phyloP scores from a whole-genome alignment of 2,113 vertebrate species.

The Conger conger region DNA sequence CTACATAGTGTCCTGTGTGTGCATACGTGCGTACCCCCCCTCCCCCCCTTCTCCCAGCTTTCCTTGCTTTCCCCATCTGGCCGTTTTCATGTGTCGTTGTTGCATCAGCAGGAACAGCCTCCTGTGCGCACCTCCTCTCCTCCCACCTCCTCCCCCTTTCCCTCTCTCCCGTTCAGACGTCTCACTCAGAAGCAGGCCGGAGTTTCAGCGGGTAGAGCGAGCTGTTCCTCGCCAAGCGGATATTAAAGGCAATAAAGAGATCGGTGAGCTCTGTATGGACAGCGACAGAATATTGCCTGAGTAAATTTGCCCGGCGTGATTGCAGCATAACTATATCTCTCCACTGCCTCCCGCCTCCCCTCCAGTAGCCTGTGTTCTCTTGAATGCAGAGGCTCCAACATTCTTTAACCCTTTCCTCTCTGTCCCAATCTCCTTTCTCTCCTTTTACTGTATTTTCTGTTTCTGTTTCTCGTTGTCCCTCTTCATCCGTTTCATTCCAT shows the following conservation, averaged over 20 bases:
- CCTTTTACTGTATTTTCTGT: neutral
- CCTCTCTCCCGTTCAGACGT: constrained; percentile 13
- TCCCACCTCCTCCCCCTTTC: neutral
- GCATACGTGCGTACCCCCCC: neutral
- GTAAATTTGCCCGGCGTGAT: constrained; percentile 24
- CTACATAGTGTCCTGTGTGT: neutral
- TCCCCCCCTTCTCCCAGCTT: constrained; percentile 12
- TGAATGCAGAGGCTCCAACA: too few species aligned
- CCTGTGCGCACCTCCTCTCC: neutral
- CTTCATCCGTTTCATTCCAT: constrained; percentile 3
- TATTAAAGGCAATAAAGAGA: constrained; percentile 31
- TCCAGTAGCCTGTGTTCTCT: neutral
- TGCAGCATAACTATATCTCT: neutral
- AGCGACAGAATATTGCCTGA: constrained; percentile 18
- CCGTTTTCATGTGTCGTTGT: constrained; percentile 39
- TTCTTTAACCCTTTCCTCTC: neutral
- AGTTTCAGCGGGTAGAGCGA: constrained; percentile 17
- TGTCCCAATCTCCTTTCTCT: neutral
- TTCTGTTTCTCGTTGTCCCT: neutral
- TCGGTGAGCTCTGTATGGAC: neutral
- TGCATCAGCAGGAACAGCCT: constrained; percentile 45
- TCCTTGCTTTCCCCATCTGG: constrained; percentile 21
- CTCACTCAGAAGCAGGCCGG: neutral
- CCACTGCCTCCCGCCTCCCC: neutral
- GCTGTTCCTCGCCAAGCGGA: constrained; percentile 12